Evolutionary conservation across 2,113 vertebrate species (phyloP).

Genomic region (Siniperca knerii): DNA sequence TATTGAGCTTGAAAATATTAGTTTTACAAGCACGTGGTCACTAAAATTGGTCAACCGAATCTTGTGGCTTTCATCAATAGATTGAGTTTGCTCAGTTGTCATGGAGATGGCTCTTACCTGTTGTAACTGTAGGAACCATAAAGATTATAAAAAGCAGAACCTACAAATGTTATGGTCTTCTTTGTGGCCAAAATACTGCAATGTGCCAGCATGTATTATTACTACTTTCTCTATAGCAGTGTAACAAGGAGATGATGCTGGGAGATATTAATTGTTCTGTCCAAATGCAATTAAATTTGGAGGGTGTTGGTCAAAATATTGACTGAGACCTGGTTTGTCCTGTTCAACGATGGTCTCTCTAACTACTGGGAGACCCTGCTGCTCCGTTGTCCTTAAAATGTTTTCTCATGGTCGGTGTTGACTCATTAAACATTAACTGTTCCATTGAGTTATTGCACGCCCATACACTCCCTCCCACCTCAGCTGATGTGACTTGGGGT

Average conservation of each 20-base stretch:
- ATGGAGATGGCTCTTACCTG: background rate
- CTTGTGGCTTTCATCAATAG: background rate
- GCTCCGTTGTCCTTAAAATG: constrained; percentile 13
- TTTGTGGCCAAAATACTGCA: background rate
- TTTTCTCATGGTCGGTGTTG: constrained; percentile 60
- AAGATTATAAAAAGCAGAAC: background rate
- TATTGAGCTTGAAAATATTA: background rate
- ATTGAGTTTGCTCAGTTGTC: background rate
- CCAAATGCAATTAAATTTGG: background rate
- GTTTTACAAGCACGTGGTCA: background rate
- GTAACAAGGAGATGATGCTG: background rate
- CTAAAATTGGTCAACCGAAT: background rate
- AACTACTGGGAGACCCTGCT: constrained; percentile 29
- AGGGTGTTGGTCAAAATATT: background rate
- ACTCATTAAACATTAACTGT: constrained; percentile 51
- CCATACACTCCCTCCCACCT: constrained; percentile 23
- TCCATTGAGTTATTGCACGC: constrained; percentile 46
- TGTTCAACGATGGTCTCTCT: background rate
- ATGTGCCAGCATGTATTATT: background rate
- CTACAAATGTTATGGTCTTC: background rate
- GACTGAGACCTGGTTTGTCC: background rate
- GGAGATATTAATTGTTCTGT: background rate
- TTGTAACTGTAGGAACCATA: background rate
- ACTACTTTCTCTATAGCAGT: background rate
- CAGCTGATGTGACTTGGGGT: constrained; percentile 60